Conservation (phyloP, 2,888 invertebrate species). For the Cinara cedri region DNA sequence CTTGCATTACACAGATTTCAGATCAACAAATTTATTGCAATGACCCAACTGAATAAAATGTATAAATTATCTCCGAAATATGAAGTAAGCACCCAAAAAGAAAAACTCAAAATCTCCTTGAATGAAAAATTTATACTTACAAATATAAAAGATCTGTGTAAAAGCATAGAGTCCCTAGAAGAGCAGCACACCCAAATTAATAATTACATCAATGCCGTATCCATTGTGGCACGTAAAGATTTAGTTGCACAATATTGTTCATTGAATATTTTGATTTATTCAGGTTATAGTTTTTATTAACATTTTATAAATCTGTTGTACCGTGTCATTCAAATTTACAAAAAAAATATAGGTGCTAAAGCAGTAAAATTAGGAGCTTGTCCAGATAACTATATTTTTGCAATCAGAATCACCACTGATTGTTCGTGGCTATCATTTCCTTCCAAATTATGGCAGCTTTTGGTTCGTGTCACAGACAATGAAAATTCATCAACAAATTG, state of each 20-base stretch:
- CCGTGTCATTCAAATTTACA: background rate
- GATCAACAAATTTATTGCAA: constrained; percentile 18
- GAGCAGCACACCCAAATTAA: constrained; percentile 18
- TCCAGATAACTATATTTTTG: constrained; percentile 45
- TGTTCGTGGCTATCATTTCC: constrained; percentile 44
- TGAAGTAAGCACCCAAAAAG: background rate
- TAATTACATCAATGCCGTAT: constrained; percentile 25
- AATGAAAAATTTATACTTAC: constrained; percentile 25
- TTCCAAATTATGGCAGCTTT: constrained; percentile 26
- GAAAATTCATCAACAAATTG: constrained; percentile 25
- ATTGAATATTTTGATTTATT: constrained; percentile 38
- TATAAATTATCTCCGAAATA: constrained; percentile 25
- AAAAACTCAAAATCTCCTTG: constrained; percentile 13
- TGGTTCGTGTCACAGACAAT: constrained; percentile 25
- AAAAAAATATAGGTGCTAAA: constrained; percentile 26
- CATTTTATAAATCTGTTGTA: background rate
- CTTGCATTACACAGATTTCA: constrained; percentile 9
- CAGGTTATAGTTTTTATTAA: constrained; percentile 24
- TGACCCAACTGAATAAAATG: constrained; percentile 39
- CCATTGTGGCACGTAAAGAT: constrained; percentile 37
- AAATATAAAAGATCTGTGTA: constrained; percentile 25
- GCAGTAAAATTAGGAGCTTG: constrained; percentile 47
- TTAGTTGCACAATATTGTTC: constrained; percentile 35
- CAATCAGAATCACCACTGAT: constrained; percentile 25
- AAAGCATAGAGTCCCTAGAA: constrained; percentile 17